Evolutionary conservation across 1,140 invertebrate species (phyloP).

Genomic region (Sminthurides bifidus): DNA sequence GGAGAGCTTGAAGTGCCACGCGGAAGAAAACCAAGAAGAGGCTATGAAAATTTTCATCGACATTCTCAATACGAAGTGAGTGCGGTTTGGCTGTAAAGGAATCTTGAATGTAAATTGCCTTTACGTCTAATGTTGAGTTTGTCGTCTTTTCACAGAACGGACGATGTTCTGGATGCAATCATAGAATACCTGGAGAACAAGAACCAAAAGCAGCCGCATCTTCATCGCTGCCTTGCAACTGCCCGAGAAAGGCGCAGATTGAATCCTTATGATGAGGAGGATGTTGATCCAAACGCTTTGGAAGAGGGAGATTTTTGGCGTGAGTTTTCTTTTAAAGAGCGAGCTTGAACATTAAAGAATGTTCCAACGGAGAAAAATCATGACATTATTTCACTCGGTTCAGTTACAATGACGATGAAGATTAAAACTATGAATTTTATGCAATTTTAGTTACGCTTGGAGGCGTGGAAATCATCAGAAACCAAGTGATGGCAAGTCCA

Average conservation of each 20-base stretch:
- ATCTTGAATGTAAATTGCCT: not conserved
- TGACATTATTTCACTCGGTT: not conserved
- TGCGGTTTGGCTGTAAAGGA: not conserved
- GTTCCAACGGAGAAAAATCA: not conserved
- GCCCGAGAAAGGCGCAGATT: not conserved
- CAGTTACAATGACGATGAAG: not conserved
- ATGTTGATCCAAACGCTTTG: not conserved
- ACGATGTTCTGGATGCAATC: not conserved
- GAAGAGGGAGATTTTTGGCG: slow-evolving; percentile 3
- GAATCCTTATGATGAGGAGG: slow-evolving; percentile 3
- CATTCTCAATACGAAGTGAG: slow-evolving; percentile 5
- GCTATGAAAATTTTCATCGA: not conserved
- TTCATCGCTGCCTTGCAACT: not conserved
- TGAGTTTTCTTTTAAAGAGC: not conserved
- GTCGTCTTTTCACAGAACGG: not conserved
- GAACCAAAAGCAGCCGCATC: slow-evolving; percentile 7
- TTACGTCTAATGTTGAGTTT: not conserved
- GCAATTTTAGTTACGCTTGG: not conserved
- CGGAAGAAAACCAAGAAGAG: not conserved
- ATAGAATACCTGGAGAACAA: slow-evolving; percentile 4
- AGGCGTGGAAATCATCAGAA: slow-evolving; percentile 3
- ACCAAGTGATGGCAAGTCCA: slow-evolving; percentile 1
- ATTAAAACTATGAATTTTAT: not conserved
- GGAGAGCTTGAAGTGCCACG: not conserved
- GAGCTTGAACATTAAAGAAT: not conserved